phyloP scores from a whole-genome alignment of 2,888 invertebrate genomes.

The Alentia gelatinosa region DNA sequence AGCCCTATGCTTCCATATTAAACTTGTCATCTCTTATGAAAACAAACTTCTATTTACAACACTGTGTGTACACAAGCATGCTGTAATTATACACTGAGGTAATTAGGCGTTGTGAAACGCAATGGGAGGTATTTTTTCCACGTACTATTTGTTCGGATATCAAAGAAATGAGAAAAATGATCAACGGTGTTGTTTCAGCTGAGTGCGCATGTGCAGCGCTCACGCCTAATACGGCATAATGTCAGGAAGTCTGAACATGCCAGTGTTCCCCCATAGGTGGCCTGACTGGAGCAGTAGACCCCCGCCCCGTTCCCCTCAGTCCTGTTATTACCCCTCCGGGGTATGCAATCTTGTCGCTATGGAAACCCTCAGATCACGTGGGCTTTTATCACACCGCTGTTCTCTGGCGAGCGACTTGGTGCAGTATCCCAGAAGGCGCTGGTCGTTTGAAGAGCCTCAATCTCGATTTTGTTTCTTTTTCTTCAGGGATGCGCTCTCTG shows the following conservation, averaged over 20 bases:
- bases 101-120: not conserved
- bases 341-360: not conserved
- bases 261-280: not conserved
- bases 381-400: not conserved
- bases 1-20: too few relatives aligned
- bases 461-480: not conserved
- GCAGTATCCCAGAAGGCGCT: not conserved
- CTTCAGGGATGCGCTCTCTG: not conserved
- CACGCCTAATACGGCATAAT: not conserved
- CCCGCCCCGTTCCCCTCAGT: not conserved
- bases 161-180: not conserved
- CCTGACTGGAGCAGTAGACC: not conserved
- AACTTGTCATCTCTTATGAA: too few relatives aligned
- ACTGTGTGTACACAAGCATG: too few relatives aligned
- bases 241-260: not conserved
- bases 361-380: not conserved
- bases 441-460: not conserved
- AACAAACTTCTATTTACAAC: too few relatives aligned
- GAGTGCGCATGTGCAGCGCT: not conserved
- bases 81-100: not conserved
- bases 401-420: not conserved
- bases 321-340: not conserved
- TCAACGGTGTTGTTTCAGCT: not conserved
- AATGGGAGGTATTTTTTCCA: not conserved
- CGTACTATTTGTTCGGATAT: not conserved